phyloP scores from a whole-genome alignment of 2,888 invertebrate species.

The Frankliniella intonsa region DNA sequence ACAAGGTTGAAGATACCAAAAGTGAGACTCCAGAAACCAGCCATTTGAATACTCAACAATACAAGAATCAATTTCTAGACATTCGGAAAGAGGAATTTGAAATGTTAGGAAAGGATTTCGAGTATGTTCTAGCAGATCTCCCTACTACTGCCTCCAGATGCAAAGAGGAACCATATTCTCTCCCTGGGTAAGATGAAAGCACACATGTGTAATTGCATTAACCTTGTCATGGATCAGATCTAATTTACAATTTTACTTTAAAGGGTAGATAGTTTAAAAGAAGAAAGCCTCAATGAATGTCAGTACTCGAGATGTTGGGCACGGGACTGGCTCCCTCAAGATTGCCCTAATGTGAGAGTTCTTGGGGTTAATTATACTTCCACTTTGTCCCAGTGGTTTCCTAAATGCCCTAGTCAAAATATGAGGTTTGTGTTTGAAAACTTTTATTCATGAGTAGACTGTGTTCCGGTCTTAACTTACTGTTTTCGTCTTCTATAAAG shows the following conservation, averaged over 20 bases:
- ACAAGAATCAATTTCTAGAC: slow-evolving; percentile 53
- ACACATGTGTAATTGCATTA: neutral
- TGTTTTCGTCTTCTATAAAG: neutral
- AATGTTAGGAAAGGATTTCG: slow-evolving; percentile 49
- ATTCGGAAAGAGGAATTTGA: slow-evolving; percentile 47
- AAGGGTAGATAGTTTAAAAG: slow-evolving; percentile 37
- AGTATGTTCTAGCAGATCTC: slow-evolving; percentile 61
- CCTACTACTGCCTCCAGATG: slow-evolving; percentile 52
- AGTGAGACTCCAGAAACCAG: slow-evolving; percentile 35
- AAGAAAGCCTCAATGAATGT: slow-evolving; percentile 41
- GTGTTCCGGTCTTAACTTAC: neutral
- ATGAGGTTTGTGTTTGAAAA: slow-evolving; percentile 43
- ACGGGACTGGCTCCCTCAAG: slow-evolving; percentile 85
- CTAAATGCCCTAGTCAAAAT: slow-evolving; percentile 59
- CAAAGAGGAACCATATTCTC: slow-evolving; percentile 50
- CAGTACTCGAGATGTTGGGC: slow-evolving; percentile 81
- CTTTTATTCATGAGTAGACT: neutral
- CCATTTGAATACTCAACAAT: slow-evolving; percentile 45
- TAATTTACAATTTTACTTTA: neutral
- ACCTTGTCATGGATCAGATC: neutral
- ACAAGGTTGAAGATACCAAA: neutral
- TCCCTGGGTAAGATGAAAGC: slow-evolving; percentile 45
- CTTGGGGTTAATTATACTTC: slow-evolving; percentile 87
- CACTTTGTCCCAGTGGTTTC: slow-evolving; percentile 75
- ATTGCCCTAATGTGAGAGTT: slow-evolving; percentile 68